A percentile compares a stretch with the other conserved stretches of the same genome.
These are phyloP conservation scores for Ricordea florida DNA, from an alignment of 92 coral and sea anemone species.

Conservation along the genomic window DNA sequence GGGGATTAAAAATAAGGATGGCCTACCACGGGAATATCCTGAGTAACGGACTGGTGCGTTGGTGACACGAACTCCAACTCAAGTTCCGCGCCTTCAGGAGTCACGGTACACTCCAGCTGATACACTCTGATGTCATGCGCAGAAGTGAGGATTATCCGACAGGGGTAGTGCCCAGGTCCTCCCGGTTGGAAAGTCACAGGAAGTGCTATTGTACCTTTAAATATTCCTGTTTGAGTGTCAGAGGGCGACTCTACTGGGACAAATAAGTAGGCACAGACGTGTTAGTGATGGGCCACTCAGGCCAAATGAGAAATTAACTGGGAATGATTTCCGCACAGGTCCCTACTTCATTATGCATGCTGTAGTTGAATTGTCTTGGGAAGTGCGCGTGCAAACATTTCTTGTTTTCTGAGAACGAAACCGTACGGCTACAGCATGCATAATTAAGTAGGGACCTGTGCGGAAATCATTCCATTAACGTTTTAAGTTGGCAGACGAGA, in stretches of 20 bases:
- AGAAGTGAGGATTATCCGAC: constrained; percentile 80
- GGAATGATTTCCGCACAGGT: not conserved
- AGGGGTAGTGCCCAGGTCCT: constrained; percentile 97
- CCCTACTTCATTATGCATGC: too few relatives aligned
- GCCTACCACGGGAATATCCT: constrained; percentile 96
- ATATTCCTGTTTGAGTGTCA: constrained; percentile 3
- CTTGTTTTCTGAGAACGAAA: too few relatives aligned
- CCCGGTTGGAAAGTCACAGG: constrained; percentile 86
- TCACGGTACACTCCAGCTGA: constrained; percentile 96
- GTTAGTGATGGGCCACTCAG: too few relatives aligned
- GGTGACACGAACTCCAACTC: constrained; percentile 93
- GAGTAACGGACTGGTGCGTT: constrained; percentile 95
- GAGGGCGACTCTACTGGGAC: constrained; percentile 5
- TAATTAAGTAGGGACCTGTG: too few relatives aligned
- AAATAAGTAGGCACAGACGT: not conserved
- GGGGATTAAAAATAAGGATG: too few relatives aligned
- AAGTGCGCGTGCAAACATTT: too few relatives aligned
- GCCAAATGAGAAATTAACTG: not conserved
- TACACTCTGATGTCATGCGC: constrained; percentile 95
- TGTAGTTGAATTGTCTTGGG: too few relatives aligned
- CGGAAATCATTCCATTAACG: too few relatives aligned
- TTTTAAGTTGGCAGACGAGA: too few relatives aligned
- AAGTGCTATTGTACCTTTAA: constrained; percentile 56
- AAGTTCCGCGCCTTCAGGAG: constrained; percentile 88
- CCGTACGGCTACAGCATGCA: too few relatives aligned